Base-by-base conservation (phyloP, 2,113 vertebrate genomes). In the Microcebus ravelobensis region DNA sequence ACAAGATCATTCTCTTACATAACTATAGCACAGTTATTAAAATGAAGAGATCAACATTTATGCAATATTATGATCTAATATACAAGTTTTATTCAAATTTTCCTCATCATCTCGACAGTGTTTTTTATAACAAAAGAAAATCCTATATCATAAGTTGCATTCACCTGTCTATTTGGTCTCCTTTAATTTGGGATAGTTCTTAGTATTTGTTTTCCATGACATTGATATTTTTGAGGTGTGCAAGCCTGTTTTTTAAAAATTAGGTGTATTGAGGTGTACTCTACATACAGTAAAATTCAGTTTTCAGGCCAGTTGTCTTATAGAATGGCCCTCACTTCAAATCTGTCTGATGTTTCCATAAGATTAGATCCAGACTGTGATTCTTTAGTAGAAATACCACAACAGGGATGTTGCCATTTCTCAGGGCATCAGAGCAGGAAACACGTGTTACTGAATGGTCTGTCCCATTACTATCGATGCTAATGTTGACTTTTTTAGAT, bases 1-100 rank as follows among this genome's bases (percentile, higher is more conserved):
- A 76, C 20, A 83, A 82, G 59, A 93, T 67, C 3, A 11, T 88
- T 94, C 13, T 91, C 48, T 95, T 82, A 68, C 0, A 68, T 87
- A 70, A 82, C 25, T 50, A 48, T 48, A 73, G 17, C 39, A 84
- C 2, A 25, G 2, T 91, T 81, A 89, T 73, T 31, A 89, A 76
- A 85, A 81, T 48, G 63, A 94, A 34, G 57, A 82, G 80, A 63
- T 63, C 61, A 84, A 70, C 85, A 74, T 93, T 94, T 52, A 63
- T 10, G 18, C 48, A 50, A 20, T 63, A 50, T 61, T 48, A 57
- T 68, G 77, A 18, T 93, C 31, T 89, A 81, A 67, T 68, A 39
- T 42, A 14, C 18, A 89, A 73, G 88, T 86, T 21, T 73, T 87
- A 86, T 25, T 89, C 55, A 34, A 21, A n/a, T 86, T 50, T 48